Base-by-base conservation (phyloP, 1,140 invertebrate species). In the Cotesia glomerata region DNA sequence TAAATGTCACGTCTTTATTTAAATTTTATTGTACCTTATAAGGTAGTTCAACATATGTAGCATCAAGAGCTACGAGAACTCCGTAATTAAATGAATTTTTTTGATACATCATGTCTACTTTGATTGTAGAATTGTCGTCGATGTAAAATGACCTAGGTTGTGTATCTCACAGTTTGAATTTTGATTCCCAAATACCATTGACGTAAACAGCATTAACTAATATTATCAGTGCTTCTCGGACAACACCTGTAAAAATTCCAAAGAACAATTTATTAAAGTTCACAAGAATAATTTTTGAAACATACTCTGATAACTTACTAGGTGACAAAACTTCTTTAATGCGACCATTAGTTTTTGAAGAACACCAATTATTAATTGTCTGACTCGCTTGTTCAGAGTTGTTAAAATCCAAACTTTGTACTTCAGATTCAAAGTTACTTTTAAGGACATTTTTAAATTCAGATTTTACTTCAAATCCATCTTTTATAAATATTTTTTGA, bases 151-250 rank as follows among this genome's bases (percentile, higher is more conserved):
- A 69, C 63, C 79, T 84, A 49, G 84, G 77, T 16, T 62, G 75
- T 0, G 93, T 94, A 1, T 77, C 63, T 4, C 81, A 73, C 35
- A 81, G 77, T 71, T 88, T 77, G 77, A 95, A 94, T 74, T 88
- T 87, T 35, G 82, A 77, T 54, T 85, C 79, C 93, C 93, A 94
- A 39, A 86, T 83, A n/a, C 91, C 92, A 87, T 93, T 92, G 82
- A 93, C 93, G 81, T 92, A 92, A 54, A 92, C 87, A 16, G 91
- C 91, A 83, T 93, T 94, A 63, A 89, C 88, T 61, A 91, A 87
- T 71, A 91, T 88, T 77, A 90, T 81, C 58, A 74, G 85, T 76
- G 88, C 90, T 52, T 84, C 74, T 7, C 73, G 65, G 54, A 64
- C 49, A 66, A 54, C 26, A 56, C 5, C 54, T 51, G 34, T 61